Percentiles rank a stretch among this genome's conserved stretches.
Evolutionary conservation across 2,888 invertebrate genomes (phyloP).

Genomic region (Archips xylosteana): DNA sequence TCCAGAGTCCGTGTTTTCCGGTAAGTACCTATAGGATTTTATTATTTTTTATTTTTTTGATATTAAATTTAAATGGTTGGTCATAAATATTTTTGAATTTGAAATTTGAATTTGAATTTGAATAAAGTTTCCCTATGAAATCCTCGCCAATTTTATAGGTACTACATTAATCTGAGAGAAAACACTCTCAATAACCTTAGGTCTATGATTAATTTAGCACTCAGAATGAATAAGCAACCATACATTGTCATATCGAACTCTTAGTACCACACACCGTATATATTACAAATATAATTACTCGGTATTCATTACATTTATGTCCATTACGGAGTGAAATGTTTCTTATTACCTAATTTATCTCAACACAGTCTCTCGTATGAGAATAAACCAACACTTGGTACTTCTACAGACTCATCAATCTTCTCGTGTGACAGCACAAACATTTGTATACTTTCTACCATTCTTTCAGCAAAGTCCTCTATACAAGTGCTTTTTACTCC

Average conservation of each 20-base stretch:
- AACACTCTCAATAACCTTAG: too few species aligned
- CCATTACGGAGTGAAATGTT: conserved; percentile 5
- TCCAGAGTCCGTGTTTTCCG: too few species aligned
- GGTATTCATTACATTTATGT: neutral
- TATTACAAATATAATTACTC: neutral
- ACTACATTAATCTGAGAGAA: too few species aligned
- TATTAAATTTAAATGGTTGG: too few species aligned
- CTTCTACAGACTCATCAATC: conserved; percentile 23
- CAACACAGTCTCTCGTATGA: conserved; percentile 12
- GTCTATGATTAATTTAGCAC: too few species aligned
- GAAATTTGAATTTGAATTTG: too few species aligned
- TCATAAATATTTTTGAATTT: too few species aligned
- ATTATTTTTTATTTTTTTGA: too few species aligned
- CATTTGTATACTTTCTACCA: conserved; percentile 6
- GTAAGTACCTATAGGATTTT: too few species aligned
- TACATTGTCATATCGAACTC: neutral
- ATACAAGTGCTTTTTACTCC: conserved; percentile 5
- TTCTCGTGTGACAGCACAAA: neutral
- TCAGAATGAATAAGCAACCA: conserved; percentile 28
- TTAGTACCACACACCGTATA: too few species aligned
- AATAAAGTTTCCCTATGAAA: too few species aligned
- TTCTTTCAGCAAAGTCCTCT: neutral
- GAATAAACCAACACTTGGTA: conserved; percentile 12
- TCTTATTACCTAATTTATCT: conserved; percentile 32
- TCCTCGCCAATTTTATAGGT: too few species aligned